A percentile compares a stretch with the other conserved stretches of the same genome.
These are phyloP conservation scores for Thumatha senex DNA, from an alignment of 2,888 invertebrate species.

Conservation along the genomic window DNA sequence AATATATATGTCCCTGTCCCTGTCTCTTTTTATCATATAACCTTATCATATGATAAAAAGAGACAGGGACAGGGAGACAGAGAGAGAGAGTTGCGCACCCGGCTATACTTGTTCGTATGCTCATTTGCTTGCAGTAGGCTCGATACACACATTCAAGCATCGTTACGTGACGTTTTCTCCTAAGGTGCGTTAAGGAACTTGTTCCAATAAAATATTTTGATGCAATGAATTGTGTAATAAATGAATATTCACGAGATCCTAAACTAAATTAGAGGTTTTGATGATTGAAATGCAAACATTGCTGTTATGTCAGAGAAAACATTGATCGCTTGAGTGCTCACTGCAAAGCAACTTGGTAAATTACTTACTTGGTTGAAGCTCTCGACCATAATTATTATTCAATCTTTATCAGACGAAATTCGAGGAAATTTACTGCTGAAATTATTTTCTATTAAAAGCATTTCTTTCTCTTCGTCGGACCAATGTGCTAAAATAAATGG, in stretches of 20 bases:
- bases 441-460: constrained; percentile 79
- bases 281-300: constrained; percentile 46
- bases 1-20: no score
- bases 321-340: constrained; percentile 38
- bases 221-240: no score
- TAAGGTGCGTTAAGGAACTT: no score
- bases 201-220: no score
- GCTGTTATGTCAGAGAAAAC: constrained; percentile 23
- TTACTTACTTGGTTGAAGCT: constrained; percentile 56
- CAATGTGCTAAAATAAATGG: constrained; percentile 78
- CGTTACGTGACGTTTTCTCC: no score
- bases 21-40: no score
- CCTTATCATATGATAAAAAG: no score
- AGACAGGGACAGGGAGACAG: no score
- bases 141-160: no score
- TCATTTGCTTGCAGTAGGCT: no score
- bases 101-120: no score
- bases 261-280: constrained; percentile 41
- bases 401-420: constrained; percentile 72
- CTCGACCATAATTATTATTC: constrained; percentile 71
- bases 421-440: constrained; percentile 74
- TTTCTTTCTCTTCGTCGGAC: constrained; percentile 72
- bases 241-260: constrained; percentile 47
- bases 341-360: constrained; percentile 62
- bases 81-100: no score